phyloP scores from a whole-genome alignment of 2,797 vertebrate species.

The Podarcis siculus region DNA sequence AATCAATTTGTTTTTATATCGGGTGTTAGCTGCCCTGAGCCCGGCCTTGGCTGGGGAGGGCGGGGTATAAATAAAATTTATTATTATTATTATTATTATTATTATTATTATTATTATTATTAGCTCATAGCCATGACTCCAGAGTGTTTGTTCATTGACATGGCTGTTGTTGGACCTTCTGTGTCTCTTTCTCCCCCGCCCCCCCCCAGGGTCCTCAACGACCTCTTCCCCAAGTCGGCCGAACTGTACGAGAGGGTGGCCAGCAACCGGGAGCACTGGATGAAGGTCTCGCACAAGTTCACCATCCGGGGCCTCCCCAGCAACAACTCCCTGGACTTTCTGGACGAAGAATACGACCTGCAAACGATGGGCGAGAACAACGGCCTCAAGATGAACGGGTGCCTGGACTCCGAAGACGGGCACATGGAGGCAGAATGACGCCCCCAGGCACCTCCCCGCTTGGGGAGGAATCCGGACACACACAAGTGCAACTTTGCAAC shows the following conservation, averaged over 20 bases:
- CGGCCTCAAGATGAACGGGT: constrained; percentile 83
- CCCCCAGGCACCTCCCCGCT: not conserved
- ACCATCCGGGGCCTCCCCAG: constrained; percentile 95
- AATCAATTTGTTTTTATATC: too few species aligned
- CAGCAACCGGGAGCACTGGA: constrained; percentile 96
- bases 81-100: too few species aligned
- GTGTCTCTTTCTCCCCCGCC: not conserved
- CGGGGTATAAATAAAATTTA: too few species aligned
- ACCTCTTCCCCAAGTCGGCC: constrained; percentile 87
- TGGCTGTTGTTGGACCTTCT: too few species aligned
- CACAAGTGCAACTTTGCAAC: not conserved
- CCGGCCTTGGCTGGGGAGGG: too few species aligned
- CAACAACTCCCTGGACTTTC: constrained; percentile 97
- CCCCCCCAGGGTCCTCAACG: constrained; percentile 87
- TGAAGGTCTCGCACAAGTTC: constrained; percentile 97
- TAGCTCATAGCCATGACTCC: too few species aligned
- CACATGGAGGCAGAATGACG: constrained; percentile 66
- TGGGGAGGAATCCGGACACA: not conserved
- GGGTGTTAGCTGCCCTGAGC: too few species aligned
- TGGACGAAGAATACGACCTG: constrained; percentile 94
- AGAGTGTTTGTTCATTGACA: too few species aligned
- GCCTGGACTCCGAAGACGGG: constrained; percentile 70
- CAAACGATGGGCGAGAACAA: constrained; percentile 80
- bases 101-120: too few species aligned
- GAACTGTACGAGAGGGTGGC: constrained; percentile 93